Evolutionary conservation across 1,140 invertebrate species (phyloP).

Genomic region (Dinoponera quadriceps): DNA sequence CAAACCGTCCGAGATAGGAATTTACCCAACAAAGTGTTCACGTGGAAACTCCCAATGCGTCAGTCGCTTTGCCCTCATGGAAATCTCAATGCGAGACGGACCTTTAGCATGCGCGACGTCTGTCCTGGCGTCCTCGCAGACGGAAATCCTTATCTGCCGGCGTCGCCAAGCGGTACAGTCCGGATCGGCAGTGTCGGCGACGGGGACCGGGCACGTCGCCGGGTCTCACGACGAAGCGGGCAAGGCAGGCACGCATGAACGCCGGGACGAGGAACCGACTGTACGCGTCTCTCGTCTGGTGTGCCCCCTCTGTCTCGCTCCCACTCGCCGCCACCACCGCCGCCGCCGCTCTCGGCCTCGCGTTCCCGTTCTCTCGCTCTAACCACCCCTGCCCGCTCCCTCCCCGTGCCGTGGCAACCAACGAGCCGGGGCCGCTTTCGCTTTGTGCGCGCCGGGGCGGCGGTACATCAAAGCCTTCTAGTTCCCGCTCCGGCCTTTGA

Average conservation of each 20-base stretch:
- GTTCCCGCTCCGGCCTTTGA: slow-evolving; percentile 84
- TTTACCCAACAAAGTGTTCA: neutral
- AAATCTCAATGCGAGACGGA: neutral
- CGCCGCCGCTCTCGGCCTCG: slow-evolving; percentile 47
- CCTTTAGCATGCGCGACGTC: neutral
- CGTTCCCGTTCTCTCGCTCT: slow-evolving; percentile 70
- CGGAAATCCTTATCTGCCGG: slow-evolving; percentile 34
- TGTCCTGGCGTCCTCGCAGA: slow-evolving; percentile 12
- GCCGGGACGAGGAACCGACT: slow-evolving; percentile 51
- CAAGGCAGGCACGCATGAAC: slow-evolving; percentile 16
- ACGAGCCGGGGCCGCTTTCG: slow-evolving; percentile 82
- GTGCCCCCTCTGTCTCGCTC: slow-evolving; percentile 38
- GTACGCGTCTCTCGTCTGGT: slow-evolving; percentile 59
- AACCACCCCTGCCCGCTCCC: slow-evolving; percentile 69
- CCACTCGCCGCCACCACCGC: neutral
- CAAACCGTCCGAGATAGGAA: neutral
- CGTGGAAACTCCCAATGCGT: no score
- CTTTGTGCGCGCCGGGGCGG: slow-evolving; percentile 84
- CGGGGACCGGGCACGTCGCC: neutral
- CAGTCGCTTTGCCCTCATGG: neutral
- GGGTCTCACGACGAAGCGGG: neutral
- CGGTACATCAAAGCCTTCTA: slow-evolving; percentile 85
- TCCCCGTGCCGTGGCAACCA: slow-evolving; percentile 78
- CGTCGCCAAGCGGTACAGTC: slow-evolving; percentile 28
- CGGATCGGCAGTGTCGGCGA: neutral